Conservation (phyloP, 1,140 invertebrate genomes). For the Pemphigus obesinymphae region DNA sequence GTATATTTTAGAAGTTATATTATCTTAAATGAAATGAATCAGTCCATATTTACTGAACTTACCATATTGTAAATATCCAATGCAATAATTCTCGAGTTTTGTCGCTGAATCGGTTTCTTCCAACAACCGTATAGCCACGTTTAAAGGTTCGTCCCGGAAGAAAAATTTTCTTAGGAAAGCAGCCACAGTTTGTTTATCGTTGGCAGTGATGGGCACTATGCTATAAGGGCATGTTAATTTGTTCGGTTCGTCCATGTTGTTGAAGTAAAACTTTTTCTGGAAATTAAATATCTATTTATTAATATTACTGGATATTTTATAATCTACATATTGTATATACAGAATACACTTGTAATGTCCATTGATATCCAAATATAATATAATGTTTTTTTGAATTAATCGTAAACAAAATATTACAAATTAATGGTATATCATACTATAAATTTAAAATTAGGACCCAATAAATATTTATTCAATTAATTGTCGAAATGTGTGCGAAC, state of each 20-base stretch:
- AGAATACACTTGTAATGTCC: no score
- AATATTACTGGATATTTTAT: background rate
- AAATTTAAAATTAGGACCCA: no score
- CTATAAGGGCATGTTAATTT: constrained; percentile 31
- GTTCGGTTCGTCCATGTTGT: background rate
- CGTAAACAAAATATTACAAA: no score
- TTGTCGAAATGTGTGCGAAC: no score
- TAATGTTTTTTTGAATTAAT: no score
- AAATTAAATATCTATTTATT: background rate
- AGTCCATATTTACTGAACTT: background rate
- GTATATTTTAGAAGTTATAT: no score
- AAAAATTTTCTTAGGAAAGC: constrained; percentile 61
- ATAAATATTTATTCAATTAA: no score
- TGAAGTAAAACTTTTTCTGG: background rate
- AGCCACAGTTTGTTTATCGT: constrained; percentile 55
- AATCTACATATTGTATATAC: no score
- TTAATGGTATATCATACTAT: no score
- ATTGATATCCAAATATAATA: no score
- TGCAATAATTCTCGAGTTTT: constrained; percentile 63
- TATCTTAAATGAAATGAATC: no score
- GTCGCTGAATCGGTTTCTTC: constrained; percentile 58
- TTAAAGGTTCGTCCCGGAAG: constrained; percentile 69
- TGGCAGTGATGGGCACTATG: constrained; percentile 48
- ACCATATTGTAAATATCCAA: constrained; percentile 55
- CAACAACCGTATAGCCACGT: constrained; percentile 58